Percentiles rank a stretch among this genome's conserved stretches.
These are phyloP conservation scores for Himalopsyche tibetana DNA, from an alignment of 2,888 invertebrate genomes.

Conservation along the genomic window DNA sequence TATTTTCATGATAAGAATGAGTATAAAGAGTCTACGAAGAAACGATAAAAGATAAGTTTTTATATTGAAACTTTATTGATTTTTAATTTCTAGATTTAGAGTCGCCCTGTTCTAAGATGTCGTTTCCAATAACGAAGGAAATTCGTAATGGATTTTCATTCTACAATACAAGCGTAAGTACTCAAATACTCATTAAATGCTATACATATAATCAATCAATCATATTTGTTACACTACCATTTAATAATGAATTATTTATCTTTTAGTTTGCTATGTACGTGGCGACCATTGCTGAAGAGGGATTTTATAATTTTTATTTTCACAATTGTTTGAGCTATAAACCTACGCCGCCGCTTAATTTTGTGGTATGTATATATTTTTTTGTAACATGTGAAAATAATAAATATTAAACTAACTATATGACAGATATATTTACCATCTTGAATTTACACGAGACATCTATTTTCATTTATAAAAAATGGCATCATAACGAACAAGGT, in stretches of 20 bases:
- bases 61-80: not conserved
- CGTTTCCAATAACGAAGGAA: constrained; percentile 78
- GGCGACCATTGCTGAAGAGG: constrained; percentile 86
- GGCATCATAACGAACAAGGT: too few relatives aligned
- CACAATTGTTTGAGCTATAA: constrained; percentile 92
- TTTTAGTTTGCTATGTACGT: constrained; percentile 88
- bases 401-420: too few relatives aligned
- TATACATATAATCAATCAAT: constrained; percentile 4
- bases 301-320: constrained; percentile 95
- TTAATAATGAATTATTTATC: constrained; percentile 44
- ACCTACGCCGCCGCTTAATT: constrained; percentile 77
- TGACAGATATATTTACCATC: too few relatives aligned
- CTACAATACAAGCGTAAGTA: constrained; percentile 81
- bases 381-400: too few relatives aligned
- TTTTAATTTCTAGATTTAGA: not conserved
- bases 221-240: constrained; percentile 37
- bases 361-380: constrained; percentile 78
- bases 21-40: too few relatives aligned
- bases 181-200: not conserved
- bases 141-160: constrained; percentile 76
- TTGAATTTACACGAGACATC: too few relatives aligned
- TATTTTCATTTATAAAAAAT: too few relatives aligned
- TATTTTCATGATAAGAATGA: too few relatives aligned
- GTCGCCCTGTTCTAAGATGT: constrained; percentile 72
- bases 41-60: too few relatives aligned